Evolutionary conservation across 37 sponge, comb jelly and placozoan species (phyloP), one percentile per base, ranked within the genome.

Genomic region (Amphimedon queenslandica): DNA sequence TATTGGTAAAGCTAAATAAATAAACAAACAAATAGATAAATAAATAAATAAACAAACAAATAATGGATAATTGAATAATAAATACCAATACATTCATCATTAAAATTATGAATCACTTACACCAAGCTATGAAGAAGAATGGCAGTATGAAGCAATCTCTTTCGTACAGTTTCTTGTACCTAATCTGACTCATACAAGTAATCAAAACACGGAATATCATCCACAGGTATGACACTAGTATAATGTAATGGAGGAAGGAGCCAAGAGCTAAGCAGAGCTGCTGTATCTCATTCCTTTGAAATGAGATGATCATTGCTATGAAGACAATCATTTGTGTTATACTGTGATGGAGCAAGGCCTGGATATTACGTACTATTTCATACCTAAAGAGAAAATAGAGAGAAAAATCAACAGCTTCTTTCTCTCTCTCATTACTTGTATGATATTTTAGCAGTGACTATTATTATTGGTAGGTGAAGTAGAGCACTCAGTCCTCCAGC

Each of bases 241-340:
- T 30, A 1, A 51, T 27, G 66, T 80, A 80, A 60, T 80, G 80
- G 20, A 40, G 55, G 47, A 63, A 55, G 11, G 58, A 34, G 21
- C 66, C 72, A 27, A 80, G 65, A 8, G 66, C 18, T 36, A 63
- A 80, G 53, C 80, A 80, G 55, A 80, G 53, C 3, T 31, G 57
- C 8, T 41, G 28, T 2, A 36, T 23, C 16, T 27, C 36, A 18
- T 30, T 13, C 13, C 37, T 47, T 20, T 78, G 55, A 27, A 56
- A 78, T n/a, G 80, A 72, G 38, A 70, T 23, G 16, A 30, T 35
- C 37, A 64, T 64, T 8, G 71, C 55, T 4, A 64, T 37, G 25
- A 51, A 40, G 34, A 63, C 42, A 40, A 71, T 51, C 1, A 38
- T 43, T 33, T 80, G 80, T 23, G 73, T 53, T 39, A 64, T 1